These are phyloP conservation scores for Bursaphelenchus mucronatus DNA, from an alignment of 1,140 invertebrate species.

Conservation along the genomic window DNA sequence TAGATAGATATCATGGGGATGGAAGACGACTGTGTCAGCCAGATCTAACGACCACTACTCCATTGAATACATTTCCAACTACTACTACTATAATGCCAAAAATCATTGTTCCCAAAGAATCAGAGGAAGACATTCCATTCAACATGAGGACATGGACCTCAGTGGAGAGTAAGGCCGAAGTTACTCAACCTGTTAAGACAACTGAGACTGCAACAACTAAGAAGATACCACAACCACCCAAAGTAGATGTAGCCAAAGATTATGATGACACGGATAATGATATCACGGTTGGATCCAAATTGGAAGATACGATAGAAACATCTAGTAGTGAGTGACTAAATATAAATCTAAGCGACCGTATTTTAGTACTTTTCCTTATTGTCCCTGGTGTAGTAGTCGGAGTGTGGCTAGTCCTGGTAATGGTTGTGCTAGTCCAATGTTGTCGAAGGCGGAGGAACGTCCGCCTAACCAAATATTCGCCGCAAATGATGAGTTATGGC, in stretches of 20 bases:
- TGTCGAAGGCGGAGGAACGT: slow-evolving; percentile 13
- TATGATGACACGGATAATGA: slow-evolving; percentile 4
- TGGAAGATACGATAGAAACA: slow-evolving; percentile 1
- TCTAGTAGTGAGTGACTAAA: neutral
- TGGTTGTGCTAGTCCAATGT: slow-evolving; percentile 13
- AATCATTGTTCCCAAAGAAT: slow-evolving; percentile 4
- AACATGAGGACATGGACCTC: slow-evolving; percentile 25
- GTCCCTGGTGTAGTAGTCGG: slow-evolving; percentile 11
- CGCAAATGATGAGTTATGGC: slow-evolving; percentile 24
- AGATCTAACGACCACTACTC: slow-evolving; percentile 9
- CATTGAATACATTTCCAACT: slow-evolving; percentile 12
- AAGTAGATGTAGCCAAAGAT: neutral
- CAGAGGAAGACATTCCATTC: slow-evolving; percentile 27
- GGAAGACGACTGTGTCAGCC: slow-evolving; percentile 38
- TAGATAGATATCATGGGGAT: slow-evolving; percentile 48
- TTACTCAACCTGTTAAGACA: slow-evolving; percentile 11
- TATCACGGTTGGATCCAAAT: neutral
- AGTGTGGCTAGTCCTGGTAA: slow-evolving; percentile 15
- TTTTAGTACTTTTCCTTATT: slow-evolving; percentile 15
- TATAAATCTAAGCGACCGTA: neutral
- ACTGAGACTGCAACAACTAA: slow-evolving; percentile 12
- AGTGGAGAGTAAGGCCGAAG: slow-evolving; percentile 8
- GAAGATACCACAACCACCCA: neutral
- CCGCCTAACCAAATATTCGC: slow-evolving; percentile 20
- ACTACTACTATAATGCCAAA: slow-evolving; percentile 14